Conservation (phyloP, 2,113 vertebrate species). For the Capricornis sumatraensis region DNA sequence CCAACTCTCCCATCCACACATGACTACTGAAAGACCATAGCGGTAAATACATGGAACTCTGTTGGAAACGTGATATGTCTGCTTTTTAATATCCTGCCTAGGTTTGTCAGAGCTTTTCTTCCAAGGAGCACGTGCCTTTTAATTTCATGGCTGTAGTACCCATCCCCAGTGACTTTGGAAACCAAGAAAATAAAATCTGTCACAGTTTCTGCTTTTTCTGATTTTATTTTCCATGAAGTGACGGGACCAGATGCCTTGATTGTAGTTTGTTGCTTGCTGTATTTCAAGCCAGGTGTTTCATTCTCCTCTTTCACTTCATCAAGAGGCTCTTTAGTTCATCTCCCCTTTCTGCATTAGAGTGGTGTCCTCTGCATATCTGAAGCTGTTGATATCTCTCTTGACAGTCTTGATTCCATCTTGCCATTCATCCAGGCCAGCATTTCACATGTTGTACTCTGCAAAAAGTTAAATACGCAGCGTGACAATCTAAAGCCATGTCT, state of each 20-base stretch:
- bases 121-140: not conserved
- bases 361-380: not conserved
- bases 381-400: fast-evolving
- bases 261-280: fast-evolving
- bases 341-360: not conserved
- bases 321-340: not conserved
- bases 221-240: not conserved
- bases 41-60: no score
- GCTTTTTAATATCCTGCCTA: not conserved
- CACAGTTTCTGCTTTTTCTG: not conserved
- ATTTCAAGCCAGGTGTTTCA: not conserved
- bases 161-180: fast-evolving
- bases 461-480: fast-evolving
- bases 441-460: not conserved
- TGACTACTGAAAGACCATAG: no score
- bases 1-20: no score
- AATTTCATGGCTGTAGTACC: fast-evolving
- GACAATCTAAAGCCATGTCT: not conserved
- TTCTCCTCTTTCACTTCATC: not conserved
- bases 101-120: not conserved
- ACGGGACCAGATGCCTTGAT: not conserved
- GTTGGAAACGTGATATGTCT: no score
- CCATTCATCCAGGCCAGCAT: not conserved
- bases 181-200: not conserved
- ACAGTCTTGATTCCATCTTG: not conserved